Base-by-base conservation (phyloP, 2,888 invertebrate species). In the Drosophila emarginata region DNA sequence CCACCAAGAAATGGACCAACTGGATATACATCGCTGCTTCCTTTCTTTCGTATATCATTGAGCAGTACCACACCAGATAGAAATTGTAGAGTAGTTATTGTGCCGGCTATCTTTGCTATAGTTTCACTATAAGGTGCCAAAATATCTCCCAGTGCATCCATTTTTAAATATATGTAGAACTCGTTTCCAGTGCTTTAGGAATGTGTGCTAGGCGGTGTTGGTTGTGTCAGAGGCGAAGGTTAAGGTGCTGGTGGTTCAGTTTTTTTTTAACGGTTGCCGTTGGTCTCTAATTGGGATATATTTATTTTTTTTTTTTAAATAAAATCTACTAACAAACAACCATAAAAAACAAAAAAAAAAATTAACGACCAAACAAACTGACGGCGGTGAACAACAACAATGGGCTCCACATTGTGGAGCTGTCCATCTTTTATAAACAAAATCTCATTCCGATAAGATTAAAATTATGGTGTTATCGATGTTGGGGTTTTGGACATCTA, bases 31-130 rank as follows among this genome's bases (percentile, higher is more conserved):
- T 93, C 93, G 0, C 96, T 94, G 79, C 92, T 93, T 15, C 94
- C 94, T 86, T 94, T 94, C 83, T 94, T 94, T 72, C 95, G 94
- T 73, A 96, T 95, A 87, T 96, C 95, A 89, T 93, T 94, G 89
- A 96, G 94, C 70, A 96, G 93, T 88, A 95, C 93, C 89, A 93
- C 93, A 85, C 97, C 97, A 32, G 97, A 94, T 88, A 97, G 94
- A 93, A 97, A 97, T 91, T 97, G 96, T 0, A 94, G 94, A 79
- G 96, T 95, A 26, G 97, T 97, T 26, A 96, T 94, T 65, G 95
- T 91, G 72, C 95, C 94, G 39, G 97, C 97, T 60, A 94, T 91
- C 64, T 93, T 92, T 45, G 94, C 96, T 64, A 91, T 90, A 5
- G 75, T 64, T 18, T 89, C 87, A 62, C 89, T 90, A 50, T 91